Evolutionary conservation across 2,113 vertebrate genomes (phyloP), one percentile per base, ranked within the genome.

Genomic region (Abramis brama): DNA sequence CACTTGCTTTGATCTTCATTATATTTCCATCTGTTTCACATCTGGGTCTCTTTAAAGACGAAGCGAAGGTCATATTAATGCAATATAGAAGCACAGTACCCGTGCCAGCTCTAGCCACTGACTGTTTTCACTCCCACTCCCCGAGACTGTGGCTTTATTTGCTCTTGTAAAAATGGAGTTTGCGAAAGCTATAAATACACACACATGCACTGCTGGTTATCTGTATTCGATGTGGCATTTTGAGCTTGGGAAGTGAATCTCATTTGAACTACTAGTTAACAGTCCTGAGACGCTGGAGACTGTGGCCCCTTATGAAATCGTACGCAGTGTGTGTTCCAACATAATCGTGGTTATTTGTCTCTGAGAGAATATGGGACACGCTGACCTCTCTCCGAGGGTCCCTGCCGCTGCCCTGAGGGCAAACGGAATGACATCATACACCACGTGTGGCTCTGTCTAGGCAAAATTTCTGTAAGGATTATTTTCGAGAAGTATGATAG

Each of bases 21-120:
- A 87, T 70, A 82, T 82, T 85, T 89, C 83, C 88, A 87, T 89
- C 88, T 89, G 88, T 55, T 75, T 66, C 86, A 87, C 88, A 87
- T 89, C 85, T 90, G 89, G 71, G 75, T 79, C 66, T 79, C 70
- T 86, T 90, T 85, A 88, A 75, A 86, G 43, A 66, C 36, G 36
- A 52, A 83, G 57, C 64, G 79, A 87, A 87, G 71, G 79, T 79
- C 45, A 79, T 33, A 87, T 82, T 85, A 87, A 75, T 62, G 73
- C 74, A 57, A 62, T 79, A 79, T 47, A 79, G 43, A 83, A 85
- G 43, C 55, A 39, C 36, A 36, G 10, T 19, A 15, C 30, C 45
- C 1, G 21, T 45, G 50, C 71, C 70, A 81, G 11, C 70, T 70
- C 70, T 36, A 57, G 88, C 88, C 86, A 78, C 78, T 23, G 74